phyloP scores from a whole-genome alignment of 2,888 invertebrate genomes.

The Pinctada fucata region DNA sequence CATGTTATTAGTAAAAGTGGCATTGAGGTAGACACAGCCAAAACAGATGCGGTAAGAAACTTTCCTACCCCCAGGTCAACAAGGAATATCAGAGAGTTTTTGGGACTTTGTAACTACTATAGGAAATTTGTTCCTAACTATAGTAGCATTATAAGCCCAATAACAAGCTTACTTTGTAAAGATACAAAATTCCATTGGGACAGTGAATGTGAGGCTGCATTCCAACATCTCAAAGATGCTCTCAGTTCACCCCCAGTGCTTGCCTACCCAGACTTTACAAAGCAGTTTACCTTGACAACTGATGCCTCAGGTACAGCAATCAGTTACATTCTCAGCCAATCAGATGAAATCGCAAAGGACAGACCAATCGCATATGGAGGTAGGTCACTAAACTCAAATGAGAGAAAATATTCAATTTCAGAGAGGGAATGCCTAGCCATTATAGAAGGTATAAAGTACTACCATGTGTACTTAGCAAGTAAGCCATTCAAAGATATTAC shows the following conservation, averaged over 20 bases:
- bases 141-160: conserved; percentile 25
- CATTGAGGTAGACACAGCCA: conserved; percentile 37
- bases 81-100: conserved; percentile 37
- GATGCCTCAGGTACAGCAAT: conserved; percentile 45
- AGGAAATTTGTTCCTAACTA: conserved; percentile 25
- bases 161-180: conserved; percentile 14
- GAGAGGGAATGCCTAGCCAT: too few relatives aligned
- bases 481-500: conserved; percentile 4
- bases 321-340: conserved; percentile 46
- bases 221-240: conserved; percentile 54
- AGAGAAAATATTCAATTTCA: conserved; percentile 40
- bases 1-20: conserved; percentile 42
- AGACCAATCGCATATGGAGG: conserved; percentile 47
- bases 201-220: conserved; percentile 17
- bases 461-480: conserved; percentile 22
- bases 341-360: conserved; percentile 11
- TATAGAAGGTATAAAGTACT: too few relatives aligned
- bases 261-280: conserved; percentile 44
- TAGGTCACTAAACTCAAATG: conserved; percentile 26
- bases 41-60: conserved; percentile 42
- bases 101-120: conserved; percentile 33
- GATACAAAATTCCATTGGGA: conserved; percentile 29
- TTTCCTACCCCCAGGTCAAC: conserved; percentile 43
- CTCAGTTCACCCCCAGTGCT: conserved; percentile 51
- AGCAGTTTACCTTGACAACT: conserved; percentile 48